These are phyloP conservation scores for human DNA, from an alignment of 2,113 vertebrate genomes.

Conservation along the genomic window GRCh38 chr6:101560001-101560500, in stretches of 20 bases:
- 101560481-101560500: conserved; percentile 63
- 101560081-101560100: neutral
- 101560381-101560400: neutral
- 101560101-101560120: neutral
- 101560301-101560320: neutral
- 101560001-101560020: neutral
- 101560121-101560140: neutral
- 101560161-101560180: neutral
- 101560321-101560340: neutral
- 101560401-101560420: conserved; percentile 18
- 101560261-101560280: neutral
- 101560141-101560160: neutral
- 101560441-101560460: conserved; percentile 68
- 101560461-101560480: conserved; percentile 67
- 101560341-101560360: neutral
- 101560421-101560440: conserved; percentile 66
- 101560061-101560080: neutral
- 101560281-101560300: neutral
- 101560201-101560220: neutral
- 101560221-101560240: neutral
- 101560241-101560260: neutral
- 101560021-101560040: neutral
- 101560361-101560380: neutral
- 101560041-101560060: neutral
- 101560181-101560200: neutral